Percentiles rank a stretch among this genome's conserved stretches.
These are phyloP conservation scores for Drosophila serrata DNA, from an alignment of 1,140 invertebrate genomes.

Conservation along the genomic window DNA sequence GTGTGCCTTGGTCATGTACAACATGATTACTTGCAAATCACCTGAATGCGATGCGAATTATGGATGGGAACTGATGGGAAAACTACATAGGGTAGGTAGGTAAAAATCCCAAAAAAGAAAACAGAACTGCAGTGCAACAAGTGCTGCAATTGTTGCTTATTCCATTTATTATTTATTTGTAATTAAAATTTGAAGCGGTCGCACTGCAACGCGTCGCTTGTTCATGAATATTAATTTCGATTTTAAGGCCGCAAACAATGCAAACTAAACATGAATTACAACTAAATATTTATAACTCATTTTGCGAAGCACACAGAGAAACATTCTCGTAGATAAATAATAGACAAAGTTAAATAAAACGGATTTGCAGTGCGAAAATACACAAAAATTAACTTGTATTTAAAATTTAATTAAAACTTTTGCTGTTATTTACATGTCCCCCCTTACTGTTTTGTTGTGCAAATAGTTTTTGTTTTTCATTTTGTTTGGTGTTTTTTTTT, in stretches of 20 bases:
- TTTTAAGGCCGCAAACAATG: conserved; percentile 63
- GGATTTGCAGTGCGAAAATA: conserved; percentile 62
- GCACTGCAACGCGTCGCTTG: conserved; percentile 35
- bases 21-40: conserved; percentile 83
- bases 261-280: conserved; percentile 80
- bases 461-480: conserved; percentile 55
- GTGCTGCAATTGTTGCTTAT: conserved; percentile 37
- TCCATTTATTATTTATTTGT: conserved; percentile 70
- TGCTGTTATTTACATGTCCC: conserved; percentile 75
- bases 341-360: conserved; percentile 49
- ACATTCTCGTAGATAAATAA: conserved; percentile 29
- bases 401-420: conserved; percentile 84
- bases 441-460: conserved; percentile 19
- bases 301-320: conserved; percentile 45
- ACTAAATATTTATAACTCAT: conserved; percentile 84
- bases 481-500: too few relatives aligned
- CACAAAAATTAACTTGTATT: conserved; percentile 83
- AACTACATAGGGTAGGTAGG: too few relatives aligned
- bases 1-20: conserved; percentile 73
- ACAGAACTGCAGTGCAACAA: conserved; percentile 21
- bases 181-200: conserved; percentile 65
- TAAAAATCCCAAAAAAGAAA: background rate
- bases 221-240: conserved; percentile 79
- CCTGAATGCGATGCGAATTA: conserved; percentile 76
- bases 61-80: background rate